phyloP scores from a whole-genome alignment of 2,888 invertebrate genomes.

The Theretra japonica region DNA sequence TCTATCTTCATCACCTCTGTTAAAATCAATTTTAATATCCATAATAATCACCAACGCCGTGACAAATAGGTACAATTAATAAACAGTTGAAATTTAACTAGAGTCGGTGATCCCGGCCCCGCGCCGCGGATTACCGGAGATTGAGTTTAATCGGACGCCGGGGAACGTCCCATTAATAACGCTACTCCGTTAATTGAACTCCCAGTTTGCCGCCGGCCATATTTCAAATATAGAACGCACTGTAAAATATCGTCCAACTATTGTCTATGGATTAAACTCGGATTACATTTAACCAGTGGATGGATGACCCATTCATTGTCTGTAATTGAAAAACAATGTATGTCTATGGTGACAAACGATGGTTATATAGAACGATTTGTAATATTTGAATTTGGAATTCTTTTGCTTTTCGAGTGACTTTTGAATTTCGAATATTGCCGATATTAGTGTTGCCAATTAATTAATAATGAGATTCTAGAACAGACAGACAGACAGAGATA shows the following conservation, averaged over 20 bases:
- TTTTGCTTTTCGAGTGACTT: not conserved
- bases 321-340: not conserved
- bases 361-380: not conserved
- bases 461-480: no score
- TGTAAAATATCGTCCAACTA: constrained; percentile 51
- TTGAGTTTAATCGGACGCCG: constrained; percentile 79
- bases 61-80: constrained; percentile 21
- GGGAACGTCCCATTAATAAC: constrained; percentile 79
- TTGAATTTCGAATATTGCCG: not conserved
- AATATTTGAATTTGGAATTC: not conserved
- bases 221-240: constrained; percentile 71
- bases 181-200: constrained; percentile 78
- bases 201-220: constrained; percentile 65
- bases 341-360: not conserved
- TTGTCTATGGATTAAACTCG: constrained; percentile 39
- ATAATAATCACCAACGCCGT: constrained; percentile 1
- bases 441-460: no score
- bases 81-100: constrained; percentile 38
- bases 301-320: not conserved
- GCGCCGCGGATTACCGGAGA: constrained; percentile 78
- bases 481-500: no score
- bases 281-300: constrained; percentile 40
- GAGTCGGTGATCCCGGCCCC: constrained; percentile 46
- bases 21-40: no score
- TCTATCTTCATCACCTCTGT: not conserved